These are phyloP conservation scores for Stegastes partitus DNA, from an alignment of 2,113 vertebrate genomes.

Conservation along the genomic window DNA sequence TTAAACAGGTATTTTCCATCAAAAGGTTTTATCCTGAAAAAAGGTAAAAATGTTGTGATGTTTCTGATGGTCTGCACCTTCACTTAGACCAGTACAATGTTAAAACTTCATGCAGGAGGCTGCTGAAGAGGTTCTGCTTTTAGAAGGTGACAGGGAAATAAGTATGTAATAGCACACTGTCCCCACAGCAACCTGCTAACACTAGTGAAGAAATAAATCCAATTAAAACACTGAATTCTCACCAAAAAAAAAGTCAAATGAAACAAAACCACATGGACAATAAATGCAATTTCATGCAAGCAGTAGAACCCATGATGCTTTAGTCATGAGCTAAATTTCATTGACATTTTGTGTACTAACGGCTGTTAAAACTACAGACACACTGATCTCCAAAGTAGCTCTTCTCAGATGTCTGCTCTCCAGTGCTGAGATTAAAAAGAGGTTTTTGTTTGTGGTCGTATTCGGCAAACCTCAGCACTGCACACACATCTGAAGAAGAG, in stretches of 20 bases:
- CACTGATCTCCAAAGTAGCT: neutral
- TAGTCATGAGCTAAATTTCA: conserved; percentile 33
- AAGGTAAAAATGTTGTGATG: conserved; percentile 5
- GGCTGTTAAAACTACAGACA: conserved; percentile 54
- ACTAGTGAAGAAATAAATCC: neutral
- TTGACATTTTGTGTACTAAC: conserved; percentile 79
- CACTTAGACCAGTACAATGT: conserved; percentile 9
- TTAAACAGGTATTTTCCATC: neutral
- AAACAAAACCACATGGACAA: neutral
- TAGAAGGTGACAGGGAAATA: conserved; percentile 19
- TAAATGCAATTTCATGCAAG: conserved; percentile 54
- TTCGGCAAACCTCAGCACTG: conserved; percentile 40
- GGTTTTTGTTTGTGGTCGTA: conserved; percentile 46
- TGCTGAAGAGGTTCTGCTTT: conserved; percentile 6
- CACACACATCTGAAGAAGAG: conserved; percentile 8
- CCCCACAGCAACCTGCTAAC: conserved; percentile 20
- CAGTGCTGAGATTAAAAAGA: conserved; percentile 34
- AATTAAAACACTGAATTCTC: conserved; percentile 45
- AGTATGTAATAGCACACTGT: neutral
- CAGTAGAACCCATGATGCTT: conserved; percentile 22
- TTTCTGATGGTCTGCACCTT: conserved; percentile 1
- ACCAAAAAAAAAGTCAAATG: neutral
- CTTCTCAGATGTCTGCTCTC: neutral
- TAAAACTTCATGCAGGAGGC: conserved; percentile 21
- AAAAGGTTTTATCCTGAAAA: conserved; percentile 6